These are phyloP conservation scores for Crambe crambe DNA, from an alignment of 37 sponge, comb jelly and placozoan genomes.

Conservation along the genomic window DNA sequence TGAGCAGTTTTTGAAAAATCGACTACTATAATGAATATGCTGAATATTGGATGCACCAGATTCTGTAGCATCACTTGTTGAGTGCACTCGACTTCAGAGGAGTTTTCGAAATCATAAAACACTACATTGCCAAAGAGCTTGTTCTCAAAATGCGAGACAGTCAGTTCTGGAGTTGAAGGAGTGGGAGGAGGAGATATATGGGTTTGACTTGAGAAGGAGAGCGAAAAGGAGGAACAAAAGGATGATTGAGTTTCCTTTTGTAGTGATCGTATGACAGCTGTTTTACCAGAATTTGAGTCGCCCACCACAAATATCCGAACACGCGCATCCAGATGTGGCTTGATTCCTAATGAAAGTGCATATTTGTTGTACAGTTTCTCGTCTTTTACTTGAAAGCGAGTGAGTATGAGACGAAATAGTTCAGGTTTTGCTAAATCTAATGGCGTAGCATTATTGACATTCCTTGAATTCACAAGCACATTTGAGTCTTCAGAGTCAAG, in stretches of 20 bases:
- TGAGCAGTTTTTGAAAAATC: background rate
- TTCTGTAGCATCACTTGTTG: background rate
- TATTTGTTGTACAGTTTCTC: background rate
- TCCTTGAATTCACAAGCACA: background rate
- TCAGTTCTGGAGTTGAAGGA: background rate
- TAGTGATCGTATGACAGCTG: background rate
- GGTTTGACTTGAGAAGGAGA: background rate
- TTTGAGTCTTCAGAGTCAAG: background rate
- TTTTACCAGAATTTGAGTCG: background rate
- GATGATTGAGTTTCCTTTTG: slow-evolving; percentile 2
- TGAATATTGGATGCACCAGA: background rate
- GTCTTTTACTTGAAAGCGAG: background rate
- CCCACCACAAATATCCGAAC: slow-evolving; percentile 3
- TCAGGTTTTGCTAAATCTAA: slow-evolving; percentile 7
- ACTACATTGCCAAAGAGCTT: background rate
- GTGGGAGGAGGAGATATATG: background rate
- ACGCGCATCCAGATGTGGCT: background rate
- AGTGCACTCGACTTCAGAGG: background rate
- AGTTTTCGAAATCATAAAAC: background rate
- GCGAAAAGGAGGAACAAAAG: slow-evolving; percentile 7
- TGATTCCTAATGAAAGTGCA: background rate
- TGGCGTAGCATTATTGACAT: background rate
- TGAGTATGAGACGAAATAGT: background rate
- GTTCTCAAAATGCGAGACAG: background rate
- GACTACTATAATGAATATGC: background rate